Percentiles rank a stretch among this genome's conserved stretches.
Conservation (phyloP, 1,140 invertebrate genomes). For the Bombus superbus region DNA sequence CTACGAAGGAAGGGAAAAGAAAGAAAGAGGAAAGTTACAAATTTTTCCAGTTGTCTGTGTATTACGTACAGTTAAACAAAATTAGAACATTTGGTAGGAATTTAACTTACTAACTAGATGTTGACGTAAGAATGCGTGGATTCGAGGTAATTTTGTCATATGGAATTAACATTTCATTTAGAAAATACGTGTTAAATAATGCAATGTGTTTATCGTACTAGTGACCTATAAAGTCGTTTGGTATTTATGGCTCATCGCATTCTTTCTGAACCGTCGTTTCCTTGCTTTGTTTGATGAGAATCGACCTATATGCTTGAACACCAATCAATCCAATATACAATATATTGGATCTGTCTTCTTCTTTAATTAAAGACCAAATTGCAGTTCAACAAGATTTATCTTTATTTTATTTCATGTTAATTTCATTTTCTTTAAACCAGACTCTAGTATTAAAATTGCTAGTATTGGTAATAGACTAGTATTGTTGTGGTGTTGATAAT, state of each 20-base stretch:
- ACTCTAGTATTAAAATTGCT: too few species aligned
- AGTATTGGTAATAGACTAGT: too few species aligned
- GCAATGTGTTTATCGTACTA: too few species aligned
- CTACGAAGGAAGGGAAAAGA: too few species aligned
- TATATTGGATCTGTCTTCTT: background rate
- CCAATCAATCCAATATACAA: constrained; percentile 1
- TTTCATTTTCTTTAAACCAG: background rate
- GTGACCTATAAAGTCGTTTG: background rate
- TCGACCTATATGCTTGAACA: constrained; percentile 38
- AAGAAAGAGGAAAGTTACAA: too few species aligned
- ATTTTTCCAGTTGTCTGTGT: background rate
- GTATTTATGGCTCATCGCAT: constrained; percentile 16
- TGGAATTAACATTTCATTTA: background rate
- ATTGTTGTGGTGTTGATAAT: too few species aligned
- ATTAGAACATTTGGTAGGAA: background rate
- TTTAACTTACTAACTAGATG: background rate
- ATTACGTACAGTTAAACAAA: background rate
- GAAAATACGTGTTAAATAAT: background rate
- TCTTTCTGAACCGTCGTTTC: background rate
- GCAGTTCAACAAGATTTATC: background rate
- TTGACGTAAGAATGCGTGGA: background rate
- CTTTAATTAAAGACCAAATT: constrained; percentile 32
- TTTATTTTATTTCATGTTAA: background rate
- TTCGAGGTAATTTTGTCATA: background rate
- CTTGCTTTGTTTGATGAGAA: constrained; percentile 21